Conservation (phyloP, 2,888 invertebrate species). For the Portevinia maculata region DNA sequence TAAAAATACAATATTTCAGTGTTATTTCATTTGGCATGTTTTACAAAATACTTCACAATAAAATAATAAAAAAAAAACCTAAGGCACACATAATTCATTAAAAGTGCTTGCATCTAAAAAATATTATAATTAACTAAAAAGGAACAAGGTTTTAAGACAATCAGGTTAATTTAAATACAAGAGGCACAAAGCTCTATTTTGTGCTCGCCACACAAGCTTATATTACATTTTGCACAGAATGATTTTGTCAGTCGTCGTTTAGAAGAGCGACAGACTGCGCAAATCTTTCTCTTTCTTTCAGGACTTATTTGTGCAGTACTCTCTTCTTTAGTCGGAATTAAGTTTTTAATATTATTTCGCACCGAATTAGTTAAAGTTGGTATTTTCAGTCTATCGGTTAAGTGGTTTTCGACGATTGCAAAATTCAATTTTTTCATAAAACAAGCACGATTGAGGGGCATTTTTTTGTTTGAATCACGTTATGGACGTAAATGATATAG, state of each 20-base stretch:
- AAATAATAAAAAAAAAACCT: too few relatives aligned
- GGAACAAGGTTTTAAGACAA: too few relatives aligned
- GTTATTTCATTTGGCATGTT: too few relatives aligned
- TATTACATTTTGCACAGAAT: slow-evolving; percentile 1
- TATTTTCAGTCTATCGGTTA: slow-evolving; percentile 6
- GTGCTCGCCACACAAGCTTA: slow-evolving; percentile 2
- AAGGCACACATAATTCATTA: too few relatives aligned
- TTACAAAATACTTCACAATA: too few relatives aligned
- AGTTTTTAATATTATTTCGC: not conserved
- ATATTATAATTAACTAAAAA: too few relatives aligned
- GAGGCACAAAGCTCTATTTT: slow-evolving; percentile 17
- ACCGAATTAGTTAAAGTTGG: slow-evolving; percentile 10
- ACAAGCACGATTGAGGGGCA: slow-evolving; percentile 35
- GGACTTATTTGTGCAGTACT: not conserved
- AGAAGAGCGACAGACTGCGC: not conserved
- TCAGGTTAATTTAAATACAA: too few relatives aligned
- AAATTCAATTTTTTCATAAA: slow-evolving; percentile 40
- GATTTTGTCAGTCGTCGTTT: slow-evolving; percentile 4
- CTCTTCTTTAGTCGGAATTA: not conserved
- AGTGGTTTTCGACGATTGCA: slow-evolving; percentile 23
- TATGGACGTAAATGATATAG: slow-evolving; percentile 45
- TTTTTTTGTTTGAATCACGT: slow-evolving; percentile 37
- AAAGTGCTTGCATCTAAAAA: too few relatives aligned
- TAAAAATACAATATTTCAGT: too few relatives aligned
- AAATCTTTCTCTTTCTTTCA: slow-evolving; percentile 2